These are phyloP conservation scores for Heterochromis multidens DNA, from an alignment of 2,113 vertebrate genomes.

Conservation along the genomic window DNA sequence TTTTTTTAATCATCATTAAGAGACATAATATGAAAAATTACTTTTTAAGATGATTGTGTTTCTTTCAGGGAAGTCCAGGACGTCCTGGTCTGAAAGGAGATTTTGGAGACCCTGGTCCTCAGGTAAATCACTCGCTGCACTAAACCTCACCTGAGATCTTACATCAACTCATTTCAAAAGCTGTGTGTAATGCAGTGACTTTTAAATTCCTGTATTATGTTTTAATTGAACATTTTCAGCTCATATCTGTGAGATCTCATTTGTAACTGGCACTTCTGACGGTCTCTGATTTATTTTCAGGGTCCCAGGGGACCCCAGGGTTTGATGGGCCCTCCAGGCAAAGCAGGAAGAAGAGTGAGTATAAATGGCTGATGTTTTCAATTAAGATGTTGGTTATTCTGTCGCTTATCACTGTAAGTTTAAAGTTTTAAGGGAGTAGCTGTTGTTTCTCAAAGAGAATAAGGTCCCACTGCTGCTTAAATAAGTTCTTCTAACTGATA, in stretches of 20 bases:
- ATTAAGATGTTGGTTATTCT: not conserved
- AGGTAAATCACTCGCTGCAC: constrained; percentile 75
- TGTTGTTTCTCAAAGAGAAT: not conserved
- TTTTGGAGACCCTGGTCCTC: constrained; percentile 89
- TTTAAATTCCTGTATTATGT: not conserved
- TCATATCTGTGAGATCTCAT: not conserved
- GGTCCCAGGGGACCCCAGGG: constrained; percentile 91
- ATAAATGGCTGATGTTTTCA: not conserved
- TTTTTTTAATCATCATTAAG: not conserved
- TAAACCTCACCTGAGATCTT: not conserved
- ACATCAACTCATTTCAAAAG: too few relatives aligned
- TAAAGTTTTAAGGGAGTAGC: accelerated
- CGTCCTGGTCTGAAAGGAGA: constrained; percentile 90
- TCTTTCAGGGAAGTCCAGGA: constrained; percentile 86
- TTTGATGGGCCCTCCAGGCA: constrained; percentile 84
- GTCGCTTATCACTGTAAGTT: accelerated
- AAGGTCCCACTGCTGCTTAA: not conserved
- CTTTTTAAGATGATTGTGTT: constrained; percentile 16
- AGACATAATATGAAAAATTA: accelerated
- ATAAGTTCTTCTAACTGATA: too few relatives aligned
- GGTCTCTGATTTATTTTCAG: constrained; percentile 59
- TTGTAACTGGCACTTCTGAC: not conserved
- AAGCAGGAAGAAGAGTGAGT: constrained; percentile 92
- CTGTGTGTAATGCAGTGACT: not conserved
- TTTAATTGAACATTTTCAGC: not conserved